These are phyloP conservation scores for Malthinus flaveolus DNA, from an alignment of 2,888 invertebrate genomes.

Conservation along the genomic window DNA sequence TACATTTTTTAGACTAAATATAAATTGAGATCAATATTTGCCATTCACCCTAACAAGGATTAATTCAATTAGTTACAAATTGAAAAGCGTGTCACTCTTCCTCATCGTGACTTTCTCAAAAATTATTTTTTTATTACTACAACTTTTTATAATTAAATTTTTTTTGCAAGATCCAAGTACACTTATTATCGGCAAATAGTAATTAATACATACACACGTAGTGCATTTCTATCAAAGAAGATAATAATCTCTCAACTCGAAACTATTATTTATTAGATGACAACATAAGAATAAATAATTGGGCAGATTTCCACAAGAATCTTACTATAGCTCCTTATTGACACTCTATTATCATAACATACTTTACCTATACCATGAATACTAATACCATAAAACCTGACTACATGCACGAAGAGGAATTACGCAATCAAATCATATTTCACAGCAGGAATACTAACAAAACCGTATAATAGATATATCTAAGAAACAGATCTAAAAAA, in stretches of 20 bases:
- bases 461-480: not conserved
- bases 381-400: constrained; percentile 11
- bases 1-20: no score
- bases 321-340: constrained; percentile 13
- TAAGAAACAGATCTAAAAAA: no score
- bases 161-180: no score
- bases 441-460: not conserved
- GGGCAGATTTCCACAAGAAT: constrained; percentile 13
- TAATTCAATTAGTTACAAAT: no score
- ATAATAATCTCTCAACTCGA: not conserved
- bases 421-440: constrained; percentile 8
- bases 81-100: no score
- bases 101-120: no score
- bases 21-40: no score
- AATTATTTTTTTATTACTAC: no score
- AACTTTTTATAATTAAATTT: no score
- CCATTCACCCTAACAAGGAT: no score
- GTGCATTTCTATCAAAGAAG: constrained; percentile 2
- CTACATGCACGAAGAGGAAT: constrained; percentile 10
- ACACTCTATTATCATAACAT: constrained; percentile 14
- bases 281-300: constrained; percentile 11
- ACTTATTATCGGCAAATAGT: no score
- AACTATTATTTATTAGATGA: constrained; percentile 11
- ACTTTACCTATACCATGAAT: constrained; percentile 4
- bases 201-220: not conserved